A percentile compares a stretch with the other conserved stretches of the same genome.
These are phyloP conservation scores for Aptenodytes forsteri DNA, from an alignment of 2,113 vertebrate genomes.

Conservation along the genomic window DNA sequence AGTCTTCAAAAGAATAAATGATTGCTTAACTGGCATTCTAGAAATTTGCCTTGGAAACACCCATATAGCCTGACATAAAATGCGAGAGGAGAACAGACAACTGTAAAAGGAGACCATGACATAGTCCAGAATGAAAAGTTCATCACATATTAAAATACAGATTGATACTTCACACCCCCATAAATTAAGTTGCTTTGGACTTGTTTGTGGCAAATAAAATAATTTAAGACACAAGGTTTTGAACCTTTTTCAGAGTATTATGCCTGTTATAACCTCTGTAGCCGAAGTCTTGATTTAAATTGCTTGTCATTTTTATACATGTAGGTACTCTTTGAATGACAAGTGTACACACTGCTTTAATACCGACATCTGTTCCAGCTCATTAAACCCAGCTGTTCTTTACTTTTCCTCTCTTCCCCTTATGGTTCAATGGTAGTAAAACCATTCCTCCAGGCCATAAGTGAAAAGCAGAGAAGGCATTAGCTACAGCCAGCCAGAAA, in stretches of 20 bases:
- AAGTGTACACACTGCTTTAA: slow-evolving; percentile 1
- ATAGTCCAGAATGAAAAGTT: not conserved
- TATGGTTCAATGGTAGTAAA: not conserved
- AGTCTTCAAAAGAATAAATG: not conserved
- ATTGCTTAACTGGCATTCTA: not conserved
- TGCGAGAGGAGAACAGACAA: not conserved
- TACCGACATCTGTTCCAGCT: slow-evolving; percentile 12
- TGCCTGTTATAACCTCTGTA: not conserved
- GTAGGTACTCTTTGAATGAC: not conserved
- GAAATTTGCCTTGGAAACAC: not conserved
- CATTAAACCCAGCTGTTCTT: slow-evolving; percentile 53
- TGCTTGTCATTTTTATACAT: not conserved
- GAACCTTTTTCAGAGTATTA: not conserved
- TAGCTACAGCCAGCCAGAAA: not conserved
- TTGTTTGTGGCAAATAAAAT: not conserved
- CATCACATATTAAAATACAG: not conserved
- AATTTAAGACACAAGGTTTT: not conserved
- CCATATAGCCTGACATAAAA: not conserved
- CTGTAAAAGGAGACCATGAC: not conserved
- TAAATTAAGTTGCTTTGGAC: not conserved
- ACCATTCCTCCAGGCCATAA: not conserved
- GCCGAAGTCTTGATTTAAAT: not conserved
- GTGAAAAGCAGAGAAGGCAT: not conserved
- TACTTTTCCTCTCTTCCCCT: not conserved
- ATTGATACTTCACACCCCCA: not conserved